These are phyloP conservation scores for Candoia aspera DNA, from an alignment of 2,113 vertebrate species.

Conservation along the genomic window DNA sequence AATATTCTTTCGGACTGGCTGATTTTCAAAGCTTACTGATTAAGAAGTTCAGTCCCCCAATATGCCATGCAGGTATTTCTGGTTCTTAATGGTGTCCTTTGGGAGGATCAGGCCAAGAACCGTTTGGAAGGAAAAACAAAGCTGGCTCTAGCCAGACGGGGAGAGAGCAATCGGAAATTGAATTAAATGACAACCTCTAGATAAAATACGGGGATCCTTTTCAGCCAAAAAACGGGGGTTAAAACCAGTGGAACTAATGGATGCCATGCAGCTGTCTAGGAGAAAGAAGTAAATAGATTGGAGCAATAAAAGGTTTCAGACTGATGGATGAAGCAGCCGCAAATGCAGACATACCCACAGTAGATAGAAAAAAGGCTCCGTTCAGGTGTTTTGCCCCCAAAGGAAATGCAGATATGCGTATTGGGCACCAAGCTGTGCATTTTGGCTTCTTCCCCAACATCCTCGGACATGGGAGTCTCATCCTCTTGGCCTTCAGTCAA, in stretches of 20 bases:
- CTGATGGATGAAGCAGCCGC: neutral
- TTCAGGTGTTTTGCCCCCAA: too few relatives aligned
- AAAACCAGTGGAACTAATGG: neutral
- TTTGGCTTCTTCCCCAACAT: too few relatives aligned
- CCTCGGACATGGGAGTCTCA: too few relatives aligned
- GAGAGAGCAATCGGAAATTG: neutral
- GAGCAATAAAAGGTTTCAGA: neutral
- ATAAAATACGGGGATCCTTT: neutral
- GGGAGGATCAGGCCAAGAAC: neutral
- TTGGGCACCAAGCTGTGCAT: too few relatives aligned
- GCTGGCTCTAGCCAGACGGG: neutral
- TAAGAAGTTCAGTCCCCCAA: neutral
- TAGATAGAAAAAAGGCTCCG: too few relatives aligned
- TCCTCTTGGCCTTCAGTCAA: too few relatives aligned
- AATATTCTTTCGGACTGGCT: neutral
- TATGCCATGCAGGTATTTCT: neutral
- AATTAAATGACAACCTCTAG: neutral
- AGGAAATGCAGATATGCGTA: too few relatives aligned
- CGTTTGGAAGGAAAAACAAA: too few relatives aligned
- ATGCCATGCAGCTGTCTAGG: neutral
- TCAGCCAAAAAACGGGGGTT: neutral
- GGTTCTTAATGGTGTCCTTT: neutral
- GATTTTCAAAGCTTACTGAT: neutral
- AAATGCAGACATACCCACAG: neutral
- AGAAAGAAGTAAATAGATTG: neutral